phyloP scores from a whole-genome alignment of 2,113 vertebrate species.

The Colinus virginianus region DNA sequence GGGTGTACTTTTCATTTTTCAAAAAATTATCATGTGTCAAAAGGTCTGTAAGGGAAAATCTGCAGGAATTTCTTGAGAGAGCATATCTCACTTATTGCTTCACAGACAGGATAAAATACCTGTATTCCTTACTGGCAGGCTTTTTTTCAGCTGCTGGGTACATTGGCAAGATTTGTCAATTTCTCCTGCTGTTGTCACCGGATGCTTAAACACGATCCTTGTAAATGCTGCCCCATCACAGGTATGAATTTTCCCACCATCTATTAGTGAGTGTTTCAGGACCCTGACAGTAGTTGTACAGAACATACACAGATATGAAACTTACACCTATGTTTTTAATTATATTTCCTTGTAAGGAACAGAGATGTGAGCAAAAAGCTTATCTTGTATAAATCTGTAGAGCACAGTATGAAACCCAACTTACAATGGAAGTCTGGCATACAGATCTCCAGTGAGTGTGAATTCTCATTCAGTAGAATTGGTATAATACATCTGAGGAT shows the following conservation, averaged over 20 bases:
- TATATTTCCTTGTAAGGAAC: not conserved
- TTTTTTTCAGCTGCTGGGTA: not conserved
- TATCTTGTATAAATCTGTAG: not conserved
- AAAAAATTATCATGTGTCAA: not conserved
- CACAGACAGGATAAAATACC: not conserved
- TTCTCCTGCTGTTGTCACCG: not conserved
- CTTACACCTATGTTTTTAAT: not conserved
- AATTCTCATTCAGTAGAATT: not conserved
- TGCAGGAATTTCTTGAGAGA: not conserved
- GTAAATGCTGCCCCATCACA: not conserved
- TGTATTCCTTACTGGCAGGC: not conserved
- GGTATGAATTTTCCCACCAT: not conserved
- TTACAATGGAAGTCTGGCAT: not conserved
- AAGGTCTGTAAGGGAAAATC: not conserved
- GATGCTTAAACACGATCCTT: not conserved
- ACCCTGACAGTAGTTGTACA: not conserved
- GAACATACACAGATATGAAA: not conserved
- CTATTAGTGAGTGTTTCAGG: not conserved
- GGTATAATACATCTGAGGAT: not conserved
- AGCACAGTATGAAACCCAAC: not conserved
- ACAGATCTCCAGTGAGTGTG: not conserved
- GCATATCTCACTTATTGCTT: not conserved
- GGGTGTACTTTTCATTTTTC: not conserved
- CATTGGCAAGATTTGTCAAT: not conserved
- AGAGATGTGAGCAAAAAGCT: not conserved